Evolutionary conservation across 1,140 invertebrate species (phyloP), one percentile per base, ranked within the genome.

Genomic region (Lerema accius): DNA sequence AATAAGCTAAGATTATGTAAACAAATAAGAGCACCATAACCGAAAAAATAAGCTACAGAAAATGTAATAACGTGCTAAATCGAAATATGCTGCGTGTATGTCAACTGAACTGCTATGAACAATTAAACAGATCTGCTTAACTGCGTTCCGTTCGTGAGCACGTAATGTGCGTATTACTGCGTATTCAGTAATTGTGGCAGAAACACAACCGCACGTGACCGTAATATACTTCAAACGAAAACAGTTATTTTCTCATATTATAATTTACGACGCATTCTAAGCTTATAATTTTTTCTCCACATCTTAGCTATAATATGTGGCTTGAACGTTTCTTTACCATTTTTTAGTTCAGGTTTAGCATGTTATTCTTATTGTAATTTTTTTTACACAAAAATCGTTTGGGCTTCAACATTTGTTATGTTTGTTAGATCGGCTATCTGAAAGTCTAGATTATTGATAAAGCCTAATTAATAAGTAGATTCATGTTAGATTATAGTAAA

Each of bases 181-280:
- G 73, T 80, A 75, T 84, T 81, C 76, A 74, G 73, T 84, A 84
- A 84, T 82, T 80, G 76, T 71, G 67, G 72, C 71, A 63, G 76
- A 71, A 79, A 82, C 76, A 80, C 69, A 73, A 59, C 56, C 58
- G 71, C 65, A 76, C 82, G 77, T 85, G 76, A 85, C 78, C 76
- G 70, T 73, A 81, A 81, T 82, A 80, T 67, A 69, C 65, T 76
- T 49, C 53, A 73, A 78, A 72, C 68, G 71, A 82, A 76, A 80
- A 73, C 67, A 68, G 61, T 61, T 75, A 72, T 70, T 78, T 76
- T 68, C 70, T 69, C 76, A 59, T 75, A 71, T 76, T 74, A 75
- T 76, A 76, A 78, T 78, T 83, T 83, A 83, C 69, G 70, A 71
- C 63, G 65, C 71, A 74, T 75, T 71, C 66, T 50, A n/a, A n/a